Percentiles rank a stretch among this genome's conserved stretches.
Conservation (phyloP, 2,113 vertebrate genomes). For the Ageneiosus marmoratus region DNA sequence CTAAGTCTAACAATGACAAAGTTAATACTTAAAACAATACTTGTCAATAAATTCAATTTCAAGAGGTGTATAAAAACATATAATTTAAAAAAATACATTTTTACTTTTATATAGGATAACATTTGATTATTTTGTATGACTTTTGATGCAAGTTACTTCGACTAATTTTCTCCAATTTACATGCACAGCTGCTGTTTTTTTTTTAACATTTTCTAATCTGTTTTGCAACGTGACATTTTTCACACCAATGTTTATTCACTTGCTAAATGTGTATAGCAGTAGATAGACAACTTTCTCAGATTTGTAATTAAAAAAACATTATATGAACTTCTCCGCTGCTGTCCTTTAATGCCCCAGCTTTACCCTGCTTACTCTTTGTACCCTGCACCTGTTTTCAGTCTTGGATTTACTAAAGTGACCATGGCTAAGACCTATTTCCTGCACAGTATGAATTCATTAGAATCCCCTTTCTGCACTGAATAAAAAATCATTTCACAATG, state of each 20-base stretch:
- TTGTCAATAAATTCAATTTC: background rate
- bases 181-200: slow-evolving; percentile 2
- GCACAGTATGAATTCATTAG: background rate
- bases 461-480: too few relatives aligned
- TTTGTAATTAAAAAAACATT: background rate
- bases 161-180: slow-evolving; percentile 19
- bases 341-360: background rate
- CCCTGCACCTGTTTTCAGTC: background rate
- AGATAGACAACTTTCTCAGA: background rate
- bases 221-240: slow-evolving; percentile 35
- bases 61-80: background rate
- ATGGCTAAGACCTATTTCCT: background rate
- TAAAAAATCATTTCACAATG: background rate
- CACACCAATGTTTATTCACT: background rate
- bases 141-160: slow-evolving; percentile 15
- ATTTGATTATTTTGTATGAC: slow-evolving; percentile 12
- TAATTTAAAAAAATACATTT: background rate
- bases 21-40: slow-evolving; percentile 54
- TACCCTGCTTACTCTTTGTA: background rate
- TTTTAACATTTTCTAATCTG: slow-evolving; percentile 2
- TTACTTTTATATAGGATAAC: background rate
- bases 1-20: slow-evolving; percentile 20
- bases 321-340: background rate
- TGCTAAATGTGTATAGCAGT: background rate
- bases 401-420: background rate